Evolutionary conservation across 1,140 invertebrate species (phyloP).

Genomic region (Meloidogyne floridensis): DNA sequence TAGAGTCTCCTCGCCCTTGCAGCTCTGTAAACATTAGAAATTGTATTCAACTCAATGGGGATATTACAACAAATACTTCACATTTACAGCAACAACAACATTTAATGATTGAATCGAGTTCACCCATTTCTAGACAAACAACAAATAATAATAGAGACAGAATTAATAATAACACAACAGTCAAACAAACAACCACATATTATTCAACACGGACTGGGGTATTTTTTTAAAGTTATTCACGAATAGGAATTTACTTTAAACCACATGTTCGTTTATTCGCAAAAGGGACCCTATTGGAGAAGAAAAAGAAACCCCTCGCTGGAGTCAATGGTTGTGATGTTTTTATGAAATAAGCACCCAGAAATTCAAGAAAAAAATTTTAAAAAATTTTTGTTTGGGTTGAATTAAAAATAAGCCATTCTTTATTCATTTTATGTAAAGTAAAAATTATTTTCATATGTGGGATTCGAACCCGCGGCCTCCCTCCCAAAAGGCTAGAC

Average conservation of each 20-base stretch:
- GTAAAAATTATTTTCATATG: not conserved
- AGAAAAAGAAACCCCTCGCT: too few species aligned
- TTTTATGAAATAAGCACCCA: too few species aligned
- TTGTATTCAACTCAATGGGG: not conserved
- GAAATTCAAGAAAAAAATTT: too few species aligned
- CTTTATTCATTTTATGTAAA: not conserved
- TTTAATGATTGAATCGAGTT: constrained; percentile 18
- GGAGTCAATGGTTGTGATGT: too few species aligned
- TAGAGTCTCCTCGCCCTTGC: constrained; percentile 4
- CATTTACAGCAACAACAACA: constrained; percentile 25
- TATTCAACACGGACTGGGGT: not conserved
- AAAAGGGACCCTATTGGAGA: too few species aligned
- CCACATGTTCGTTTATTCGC: too few species aligned
- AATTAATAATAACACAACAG: not conserved
- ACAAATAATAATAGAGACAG: constrained; percentile 12
- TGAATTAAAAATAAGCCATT: not conserved
- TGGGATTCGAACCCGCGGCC: not conserved
- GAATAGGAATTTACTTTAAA: too few species aligned
- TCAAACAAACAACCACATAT: not conserved
- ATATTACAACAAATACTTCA: not conserved
- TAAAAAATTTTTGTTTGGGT: not conserved
- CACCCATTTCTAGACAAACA: not conserved
- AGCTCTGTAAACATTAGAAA: constrained; percentile 19
- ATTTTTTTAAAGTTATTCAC: not conserved
- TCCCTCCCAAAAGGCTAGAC: not conserved